Conservation (phyloP, 2,797 vertebrate genomes). For the Hippopotamyrus pictus region DNA sequence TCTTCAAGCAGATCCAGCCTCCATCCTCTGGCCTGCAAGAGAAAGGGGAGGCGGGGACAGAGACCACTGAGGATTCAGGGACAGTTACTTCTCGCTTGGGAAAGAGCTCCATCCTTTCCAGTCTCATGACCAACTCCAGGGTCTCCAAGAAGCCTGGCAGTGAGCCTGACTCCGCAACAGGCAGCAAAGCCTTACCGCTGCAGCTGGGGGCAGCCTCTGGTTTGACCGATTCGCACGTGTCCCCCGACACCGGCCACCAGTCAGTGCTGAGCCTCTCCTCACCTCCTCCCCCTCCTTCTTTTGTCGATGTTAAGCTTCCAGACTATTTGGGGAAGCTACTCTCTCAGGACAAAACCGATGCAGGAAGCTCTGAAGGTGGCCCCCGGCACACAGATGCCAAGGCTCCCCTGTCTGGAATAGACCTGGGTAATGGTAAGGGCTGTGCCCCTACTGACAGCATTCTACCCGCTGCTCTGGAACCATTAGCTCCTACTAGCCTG, state of each 20-base stretch:
- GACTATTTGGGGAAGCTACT: conserved; percentile 69
- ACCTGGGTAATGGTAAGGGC: conserved; percentile 25
- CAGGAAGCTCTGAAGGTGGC: conserved; percentile 40
- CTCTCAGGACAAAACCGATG: conserved; percentile 52
- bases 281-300: conserved; percentile 44
- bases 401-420: conserved; percentile 34
- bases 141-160: conserved; percentile 39
- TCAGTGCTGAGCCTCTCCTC: conserved; percentile 42
- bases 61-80: conserved; percentile 51
- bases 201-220: conserved; percentile 17
- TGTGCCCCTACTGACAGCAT: conserved; percentile 35
- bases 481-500: conserved; percentile 47
- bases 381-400: conserved; percentile 30
- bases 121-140: conserved; percentile 58
- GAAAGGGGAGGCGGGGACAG: conserved; percentile 41
- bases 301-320: conserved; percentile 60
- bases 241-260: conserved; percentile 33
- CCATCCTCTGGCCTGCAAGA: conserved; percentile 41
- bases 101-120: conserved; percentile 83
- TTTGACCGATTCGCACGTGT: conserved; percentile 25
- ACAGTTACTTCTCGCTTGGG: conserved; percentile 73
- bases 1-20: conserved; percentile 60
- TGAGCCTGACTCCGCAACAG: conserved; percentile 33
- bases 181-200: conserved; percentile 22
- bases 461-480: conserved; percentile 48